Evolutionary conservation across 2,888 invertebrate genomes (phyloP), one percentile per base, ranked within the genome.

Genomic region (Galeopsomyia nigrocyanea): DNA sequence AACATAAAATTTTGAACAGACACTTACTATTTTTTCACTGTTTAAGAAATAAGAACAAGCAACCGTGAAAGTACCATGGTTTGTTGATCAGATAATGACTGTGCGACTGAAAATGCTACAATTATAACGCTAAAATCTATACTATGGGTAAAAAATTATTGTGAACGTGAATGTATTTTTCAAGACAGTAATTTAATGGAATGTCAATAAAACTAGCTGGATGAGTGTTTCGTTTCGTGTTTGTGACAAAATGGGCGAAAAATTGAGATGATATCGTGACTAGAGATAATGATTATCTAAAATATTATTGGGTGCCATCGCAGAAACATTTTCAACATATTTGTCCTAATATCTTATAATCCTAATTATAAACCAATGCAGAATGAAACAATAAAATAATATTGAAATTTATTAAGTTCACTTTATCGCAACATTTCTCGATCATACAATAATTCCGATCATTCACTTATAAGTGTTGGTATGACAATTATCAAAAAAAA

Each of bases 11-110:
- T 56, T 19, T 17, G 31, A 14, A n/a, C 19, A 21, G 14, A 56
- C 21, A 14, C 51, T 58, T 19, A 13, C 22, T 39, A 21, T 21
- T 19, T 51, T 64, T 16, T 55, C 13, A 56, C 39, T 39, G 39
- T 9, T 9, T 39, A 39, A 39, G 7, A 39, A 39, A 39, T 39
- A 39, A 7, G 39, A 39, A 39, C 39, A 39, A 39, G 39, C 39
- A 76, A 79, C 79, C 78, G 79, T 81, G 78, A 80, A 77, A 77
- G 78, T 80, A 79, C 79, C 76, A 74, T 77, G 68, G 71, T 71
- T 73, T 57, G 76, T 68, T 71, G 39, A 74, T 51, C 61, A 69
- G 31, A 64, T 61, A 77, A 81, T 80, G 77, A 80, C 78, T 77
- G 81, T 83, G 81, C 84, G 82, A 79, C 56, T 49, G 5, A 57